These are phyloP conservation scores for Apodemus speciosus DNA, from an alignment of 2,113 vertebrate species.

Conservation along the genomic window DNA sequence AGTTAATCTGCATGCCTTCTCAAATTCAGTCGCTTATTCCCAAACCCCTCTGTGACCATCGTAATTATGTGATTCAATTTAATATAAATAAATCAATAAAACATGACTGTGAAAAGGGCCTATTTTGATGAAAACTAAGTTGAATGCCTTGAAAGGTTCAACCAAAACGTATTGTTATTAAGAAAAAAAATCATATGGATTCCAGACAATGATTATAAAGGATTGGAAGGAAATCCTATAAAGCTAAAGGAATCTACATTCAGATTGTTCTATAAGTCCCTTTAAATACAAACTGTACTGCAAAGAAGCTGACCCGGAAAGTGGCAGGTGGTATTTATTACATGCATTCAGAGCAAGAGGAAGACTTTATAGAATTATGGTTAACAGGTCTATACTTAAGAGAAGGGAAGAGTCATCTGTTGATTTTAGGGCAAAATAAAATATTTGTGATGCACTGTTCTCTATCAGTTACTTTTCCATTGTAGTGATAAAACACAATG, in stretches of 20 bases:
- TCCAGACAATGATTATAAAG: constrained; percentile 41
- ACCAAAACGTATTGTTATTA: constrained; percentile 14
- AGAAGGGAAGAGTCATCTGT: not conserved
- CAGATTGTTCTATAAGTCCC: not conserved
- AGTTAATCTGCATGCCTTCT: constrained; percentile 36
- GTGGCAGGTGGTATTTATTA: not conserved
- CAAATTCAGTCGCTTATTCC: constrained; percentile 48
- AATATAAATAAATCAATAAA: constrained; percentile 72
- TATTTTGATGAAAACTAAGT: constrained; percentile 62
- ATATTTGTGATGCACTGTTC: not conserved
- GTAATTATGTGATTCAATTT: constrained; percentile 68
- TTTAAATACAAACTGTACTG: constrained; percentile 15
- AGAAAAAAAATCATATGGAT: constrained; percentile 35
- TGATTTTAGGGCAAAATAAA: constrained; percentile 48
- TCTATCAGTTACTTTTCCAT: not conserved
- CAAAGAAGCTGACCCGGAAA: not conserved
- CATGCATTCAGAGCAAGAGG: not conserved
- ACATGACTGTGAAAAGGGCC: constrained; percentile 34
- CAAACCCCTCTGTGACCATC: constrained; percentile 51
- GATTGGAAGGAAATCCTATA: constrained; percentile 53
- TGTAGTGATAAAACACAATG: not conserved
- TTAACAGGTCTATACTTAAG: not conserved
- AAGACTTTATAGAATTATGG: constrained; percentile 22
- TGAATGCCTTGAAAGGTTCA: constrained; percentile 57
- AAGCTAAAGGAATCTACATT: constrained; percentile 42